Evolutionary conservation across 2,113 vertebrate genomes (phyloP).

Genomic region (Phainopepla nitens): DNA sequence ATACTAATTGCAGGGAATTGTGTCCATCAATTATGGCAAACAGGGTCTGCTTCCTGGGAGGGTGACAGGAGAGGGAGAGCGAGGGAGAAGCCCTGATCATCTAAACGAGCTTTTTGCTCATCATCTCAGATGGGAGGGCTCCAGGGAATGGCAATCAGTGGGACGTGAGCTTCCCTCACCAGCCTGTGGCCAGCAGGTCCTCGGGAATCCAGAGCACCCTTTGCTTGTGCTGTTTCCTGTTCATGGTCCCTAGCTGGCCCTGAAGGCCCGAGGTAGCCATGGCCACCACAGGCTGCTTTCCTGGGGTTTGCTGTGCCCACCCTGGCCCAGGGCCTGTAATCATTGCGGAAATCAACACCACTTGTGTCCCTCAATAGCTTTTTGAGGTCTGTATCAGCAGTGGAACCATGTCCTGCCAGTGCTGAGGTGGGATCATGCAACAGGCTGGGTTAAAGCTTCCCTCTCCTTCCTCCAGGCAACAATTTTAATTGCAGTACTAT

Average conservation of each 20-base stretch:
- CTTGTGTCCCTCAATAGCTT: not conserved
- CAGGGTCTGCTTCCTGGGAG: not conserved
- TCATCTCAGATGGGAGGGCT: not conserved
- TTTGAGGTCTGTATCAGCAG: not conserved
- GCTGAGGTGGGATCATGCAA: not conserved
- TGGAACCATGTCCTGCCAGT: not conserved
- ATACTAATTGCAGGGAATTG: conserved; percentile 44
- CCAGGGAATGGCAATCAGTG: not conserved
- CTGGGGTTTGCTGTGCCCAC: not conserved
- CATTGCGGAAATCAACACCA: not conserved
- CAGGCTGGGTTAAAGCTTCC: not conserved
- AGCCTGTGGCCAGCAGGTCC: not conserved
- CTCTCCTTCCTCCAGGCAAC: not conserved
- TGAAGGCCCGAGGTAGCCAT: not conserved
- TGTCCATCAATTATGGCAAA: conserved; percentile 34
- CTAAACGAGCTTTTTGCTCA: not conserved
- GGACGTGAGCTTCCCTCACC: not conserved
- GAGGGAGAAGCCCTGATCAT: not conserved
- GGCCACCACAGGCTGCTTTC: not conserved
- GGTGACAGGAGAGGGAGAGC: not conserved
- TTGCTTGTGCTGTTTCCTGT: fast-evolving
- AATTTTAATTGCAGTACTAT: not conserved
- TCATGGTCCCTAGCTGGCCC: fast-evolving
- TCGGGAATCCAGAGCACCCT: not conserved
- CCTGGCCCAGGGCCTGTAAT: not conserved